Evolutionary conservation across 2,888 invertebrate genomes (phyloP), one percentile per base, ranked within the genome.

Genomic region (Catocala fraxini): DNA sequence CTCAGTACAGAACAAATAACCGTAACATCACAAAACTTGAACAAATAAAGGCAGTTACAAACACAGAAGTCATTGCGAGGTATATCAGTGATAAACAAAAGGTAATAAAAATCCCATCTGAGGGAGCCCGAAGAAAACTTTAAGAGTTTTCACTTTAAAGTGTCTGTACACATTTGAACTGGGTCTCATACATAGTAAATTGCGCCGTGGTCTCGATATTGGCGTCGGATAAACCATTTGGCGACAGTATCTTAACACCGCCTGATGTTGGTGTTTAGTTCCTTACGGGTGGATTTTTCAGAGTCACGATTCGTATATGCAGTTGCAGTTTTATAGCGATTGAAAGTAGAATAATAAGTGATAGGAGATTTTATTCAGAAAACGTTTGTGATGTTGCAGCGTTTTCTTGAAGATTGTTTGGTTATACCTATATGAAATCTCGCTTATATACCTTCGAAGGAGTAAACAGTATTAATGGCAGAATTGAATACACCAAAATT

Each of bases 151-250:
- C 56, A 75, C 61, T 80, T 70, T 74, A 73, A 77, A 82, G 73
- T 70, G 68, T 65, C 58, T 66, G 70, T 69, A 75, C 68, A 74
- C 72, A 77, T 71, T 68, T 68, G 72, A 70, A 69, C 65, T 64
- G 57, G 68, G 56, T 58, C 77, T 79, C 77, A 82, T 82, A 81
- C 81, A 81, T 82, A 82, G 71, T 76, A 71, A 77, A 82, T 81
- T 70, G 72, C 62, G 65, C 48, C 39, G 59, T 59, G 65, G 70
- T 70, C 69, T 52, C 66, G 68, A 80, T 79, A 79, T 79, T 79
- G 79, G 71, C 43, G 48, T 49, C 45, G 64, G 15, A 65, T 70
- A 77, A 77, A 77, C 70, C 73, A 65, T 70, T 65, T 62, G 43
- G 56, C 47, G 71, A 69, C 69, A 70, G 52, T 64, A 56, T 58